A percentile compares a stretch with the other conserved stretches of the same genome.
Evolutionary conservation across 2,797 vertebrate genomes (phyloP).

Genomic region (Sebastes diploproa): DNA sequence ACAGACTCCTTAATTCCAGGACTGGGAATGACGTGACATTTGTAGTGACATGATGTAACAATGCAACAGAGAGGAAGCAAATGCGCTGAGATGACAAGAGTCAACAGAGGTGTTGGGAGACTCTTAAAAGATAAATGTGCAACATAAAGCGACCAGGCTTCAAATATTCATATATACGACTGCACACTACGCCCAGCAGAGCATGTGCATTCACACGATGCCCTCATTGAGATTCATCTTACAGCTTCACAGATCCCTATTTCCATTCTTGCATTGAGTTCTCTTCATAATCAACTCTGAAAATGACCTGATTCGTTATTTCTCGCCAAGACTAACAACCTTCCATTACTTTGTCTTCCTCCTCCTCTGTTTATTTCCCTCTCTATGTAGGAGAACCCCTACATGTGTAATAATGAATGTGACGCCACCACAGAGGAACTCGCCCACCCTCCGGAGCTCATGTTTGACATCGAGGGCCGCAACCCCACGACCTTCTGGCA

Average conservation of each 20-base stretch:
- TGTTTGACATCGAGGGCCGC: constrained; percentile 97
- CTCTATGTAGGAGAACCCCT: constrained; percentile 91
- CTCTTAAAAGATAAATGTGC: constrained; percentile 22
- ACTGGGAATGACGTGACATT: constrained; percentile 9
- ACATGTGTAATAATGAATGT: constrained; percentile 99
- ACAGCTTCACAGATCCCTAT: constrained; percentile 5
- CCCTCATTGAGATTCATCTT: constrained; percentile 30
- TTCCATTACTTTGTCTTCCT: background rate
- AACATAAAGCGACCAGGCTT: constrained; percentile 11
- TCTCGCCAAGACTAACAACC: background rate
- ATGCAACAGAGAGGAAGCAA: background rate
- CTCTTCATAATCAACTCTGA: constrained; percentile 10
- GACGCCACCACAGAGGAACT: constrained; percentile 93
- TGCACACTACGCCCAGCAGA: background rate
- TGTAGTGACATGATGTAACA: background rate
- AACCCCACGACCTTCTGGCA: constrained; percentile 99
- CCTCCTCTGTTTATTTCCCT: constrained; percentile 10
- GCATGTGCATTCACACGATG: background rate
- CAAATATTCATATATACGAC: background rate
- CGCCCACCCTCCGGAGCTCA: constrained; percentile 94
- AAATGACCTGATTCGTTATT: background rate
- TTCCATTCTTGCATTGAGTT: constrained; percentile 3
- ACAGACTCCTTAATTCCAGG: constrained; percentile 9
- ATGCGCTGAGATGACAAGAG: background rate
- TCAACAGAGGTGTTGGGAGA: constrained; percentile 1